Base-by-base conservation (phyloP, 2,888 invertebrate species). In the Synergus gifuensis region DNA sequence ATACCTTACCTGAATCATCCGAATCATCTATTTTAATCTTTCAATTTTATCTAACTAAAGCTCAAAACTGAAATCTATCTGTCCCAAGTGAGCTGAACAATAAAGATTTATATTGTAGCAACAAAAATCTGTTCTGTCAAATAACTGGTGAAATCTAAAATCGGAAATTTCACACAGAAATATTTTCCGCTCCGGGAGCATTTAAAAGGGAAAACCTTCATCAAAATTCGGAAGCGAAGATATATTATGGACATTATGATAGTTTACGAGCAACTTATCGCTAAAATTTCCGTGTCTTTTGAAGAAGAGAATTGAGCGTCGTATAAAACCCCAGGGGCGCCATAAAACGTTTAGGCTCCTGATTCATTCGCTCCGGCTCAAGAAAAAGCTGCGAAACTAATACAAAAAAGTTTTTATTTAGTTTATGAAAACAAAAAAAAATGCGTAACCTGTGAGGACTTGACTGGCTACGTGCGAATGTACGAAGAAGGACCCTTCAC, bases 331-430 rank as follows among this genome's bases (percentile, higher is more conserved):
- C 69, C 69, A 73, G 69, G 69, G 28, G 69, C 69, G 49, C 69
- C 69, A 73, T 73, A 73, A 73, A 73, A 49, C 18, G 69, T 73
- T 54, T 73, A 49, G 54, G 69, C 69, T 73, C 49, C 69, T 73
- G 54, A 49, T 28, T 49, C 28, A 54, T 73, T 73, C 49, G 69
- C 69, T 49, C 36, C 49, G 69, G 36, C 14, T 36, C 67, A 44
- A 69, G 46, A n/a, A 54, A 54, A 54, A 54, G 4, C 60, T 22
- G 49, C 28, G 69, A 73, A 73, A 16, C 69, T 73, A 73, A 54
- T 54, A 73, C 49, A 73, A 73, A 73, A 28, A 73, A 73, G 16
- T 73, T 73, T 18, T 49, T 54, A 36, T 54, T 73, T 73, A 73
- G 28, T 54, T 73, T 73, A 8, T 49, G 49, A n/a, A 16, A 28